Evolutionary conservation across 2,888 invertebrate genomes (phyloP), one percentile per base, ranked within the genome.

Genomic region (Steromphala cineraria): DNA sequence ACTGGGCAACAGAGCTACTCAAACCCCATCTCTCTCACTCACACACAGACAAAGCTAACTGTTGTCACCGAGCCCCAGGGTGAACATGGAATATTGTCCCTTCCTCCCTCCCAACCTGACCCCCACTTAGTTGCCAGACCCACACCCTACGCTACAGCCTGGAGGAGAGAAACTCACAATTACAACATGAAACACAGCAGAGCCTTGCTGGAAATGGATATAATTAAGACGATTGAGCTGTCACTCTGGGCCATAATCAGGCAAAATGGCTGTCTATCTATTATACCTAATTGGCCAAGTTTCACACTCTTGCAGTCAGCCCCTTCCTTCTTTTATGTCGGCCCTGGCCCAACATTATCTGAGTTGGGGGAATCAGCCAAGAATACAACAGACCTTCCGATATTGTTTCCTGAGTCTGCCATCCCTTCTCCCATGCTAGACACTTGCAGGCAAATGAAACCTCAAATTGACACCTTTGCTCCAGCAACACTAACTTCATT

Each of bases 151-250:
- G 17, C 55, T 76, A 31, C 55, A 24, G 31, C 76, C 76, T 53
- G 55, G 76, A 71, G 76, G 53, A n/a, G 31, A 53, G 76, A 53
- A 76, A 55, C 53, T 53, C 53, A 53, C 76, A 76, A 76, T 76
- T 76, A 76, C 53, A 53, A 76, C 76, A 19, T 55, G 55, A 76
- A 76, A 76, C 76, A 55, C 53, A 76, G 76, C 55, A 76, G 53
- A 24, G 53, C 55, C 55, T 53, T 17, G 53, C 76, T 55, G 52
- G 76, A 53, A 55, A 76, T 76, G 76, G 76, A 53, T 55, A 76
- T 76, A 76, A 76, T 76, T 76, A 76, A 76, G 76, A 53, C 76
- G 76, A 76, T 76, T 76, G 76, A 55, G 55, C 53, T 55, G 55
- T 76, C 76, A 76, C 53, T 53, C 36, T 55, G 31, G 55, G 53